Base-by-base conservation (phyloP, 2,888 invertebrate genomes). In the Pimpla rufipes region DNA sequence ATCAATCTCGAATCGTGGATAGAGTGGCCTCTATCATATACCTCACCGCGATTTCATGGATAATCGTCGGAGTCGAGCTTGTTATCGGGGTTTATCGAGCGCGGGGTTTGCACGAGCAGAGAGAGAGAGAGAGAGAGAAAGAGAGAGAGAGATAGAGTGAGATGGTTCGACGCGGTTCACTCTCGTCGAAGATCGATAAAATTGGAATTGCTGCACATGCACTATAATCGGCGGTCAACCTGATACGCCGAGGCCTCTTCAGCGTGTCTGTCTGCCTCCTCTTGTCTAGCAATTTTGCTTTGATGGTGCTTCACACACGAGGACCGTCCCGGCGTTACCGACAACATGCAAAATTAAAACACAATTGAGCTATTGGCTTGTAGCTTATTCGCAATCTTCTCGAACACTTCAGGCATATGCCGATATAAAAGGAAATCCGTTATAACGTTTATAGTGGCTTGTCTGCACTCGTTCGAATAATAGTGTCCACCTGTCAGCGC, bases 41-140 rank as follows among this genome's bases (percentile, higher is more conserved):
- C 16, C 13, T 55, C 57, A 52, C 29, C 11, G 62, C 10, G 16
- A 75, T 75, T 75, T 70, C 35, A 75, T 52, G 68, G 29, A 75
- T 68, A 79, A 74, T 59, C 40, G 42, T 37, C 11, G 23, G 40
- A 35, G 45, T 70, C 18, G 47, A 68, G 62, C 42, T 68, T 35
- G 52, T 35, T 62, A 70, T 55, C 52, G 68, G 62, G 75, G 75
- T 70, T 80, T 80, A 75, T 80, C 45, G 52, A 79, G 37, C 45
- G 50, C 23, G 50, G 40, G 42, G 40, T 35, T 35, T 62, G 55
- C 8, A 55, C 37, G 40, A 23, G 37, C 13, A 21, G 23, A 57
- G 23, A 6, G 29, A 29, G 29, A 29, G 29, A 5, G 29, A 29
- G 29, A 29, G 3, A 29, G 29, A 29, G 3, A 29, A 5, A 29